Evolutionary conservation across 2,113 vertebrate species (phyloP).

Genomic region (Crocuta crocuta): DNA sequence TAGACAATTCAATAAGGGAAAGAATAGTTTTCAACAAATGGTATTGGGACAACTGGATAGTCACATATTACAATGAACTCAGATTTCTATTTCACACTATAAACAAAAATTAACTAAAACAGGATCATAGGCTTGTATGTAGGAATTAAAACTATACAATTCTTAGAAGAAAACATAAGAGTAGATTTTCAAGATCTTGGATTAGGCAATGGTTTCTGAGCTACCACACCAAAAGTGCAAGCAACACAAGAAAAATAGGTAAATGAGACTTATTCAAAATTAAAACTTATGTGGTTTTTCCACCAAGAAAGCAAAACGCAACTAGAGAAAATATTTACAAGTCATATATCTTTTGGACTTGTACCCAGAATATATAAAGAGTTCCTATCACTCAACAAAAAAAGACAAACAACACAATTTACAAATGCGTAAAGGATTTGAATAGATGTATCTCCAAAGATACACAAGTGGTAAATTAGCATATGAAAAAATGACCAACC

Average conservation of each 20-base stretch:
- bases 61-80: neutral
- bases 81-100: neutral
- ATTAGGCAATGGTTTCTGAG: neutral
- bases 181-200: neutral
- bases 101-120: constrained; percentile 1
- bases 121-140: neutral
- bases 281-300: constrained; percentile 3
- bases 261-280: neutral
- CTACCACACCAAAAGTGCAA: neutral
- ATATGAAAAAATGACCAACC: neutral
- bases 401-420: neutral
- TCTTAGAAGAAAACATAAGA: neutral
- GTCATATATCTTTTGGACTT: neutral
- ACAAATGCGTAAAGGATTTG: constrained; percentile 11
- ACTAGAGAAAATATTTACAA: neutral
- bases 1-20: neutral
- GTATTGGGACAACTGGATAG: neutral
- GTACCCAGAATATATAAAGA: neutral
- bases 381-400: neutral
- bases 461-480: neutral
- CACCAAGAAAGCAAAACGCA: neutral
- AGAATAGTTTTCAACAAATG: constrained; percentile 28
- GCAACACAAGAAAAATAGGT: neutral
- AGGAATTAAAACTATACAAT: constrained; percentile 15
- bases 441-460: neutral